phyloP scores from a whole-genome alignment of 2,113 vertebrate species.

The Zosterops hypoxanthus region DNA sequence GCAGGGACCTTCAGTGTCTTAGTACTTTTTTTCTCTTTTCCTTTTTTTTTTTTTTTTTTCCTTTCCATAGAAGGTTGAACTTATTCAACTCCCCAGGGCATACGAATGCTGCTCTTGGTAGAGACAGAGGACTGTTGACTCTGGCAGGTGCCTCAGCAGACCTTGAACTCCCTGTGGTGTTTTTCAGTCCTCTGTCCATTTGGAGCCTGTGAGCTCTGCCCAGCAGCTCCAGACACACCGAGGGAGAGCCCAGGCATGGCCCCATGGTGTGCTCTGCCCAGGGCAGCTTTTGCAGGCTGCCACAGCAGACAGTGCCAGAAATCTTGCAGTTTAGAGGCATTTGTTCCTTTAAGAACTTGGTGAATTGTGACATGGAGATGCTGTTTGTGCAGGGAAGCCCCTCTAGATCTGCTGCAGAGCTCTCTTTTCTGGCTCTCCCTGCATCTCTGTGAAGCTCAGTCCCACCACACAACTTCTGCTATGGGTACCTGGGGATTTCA shows the following conservation, averaged over 20 bases:
- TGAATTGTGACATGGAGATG: not conserved
- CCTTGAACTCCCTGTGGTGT: not conserved
- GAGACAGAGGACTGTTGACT: not conserved
- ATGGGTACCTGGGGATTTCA: not conserved
- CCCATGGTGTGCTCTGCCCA: not conserved
- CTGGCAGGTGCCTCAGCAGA: not conserved
- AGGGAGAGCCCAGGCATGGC: not conserved
- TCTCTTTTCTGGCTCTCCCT: not conserved
- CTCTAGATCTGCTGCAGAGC: not conserved
- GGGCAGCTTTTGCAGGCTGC: not conserved
- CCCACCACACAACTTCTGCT: not conserved
- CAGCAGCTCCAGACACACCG: not conserved
- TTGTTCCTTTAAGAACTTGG: not conserved
- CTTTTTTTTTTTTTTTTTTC: not conserved
- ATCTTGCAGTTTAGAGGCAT: not conserved
- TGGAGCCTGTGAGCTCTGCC: not conserved
- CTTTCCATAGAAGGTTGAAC: not conserved
- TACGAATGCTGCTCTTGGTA: not conserved
- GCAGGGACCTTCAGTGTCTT: not conserved
- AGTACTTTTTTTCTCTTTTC: not conserved
- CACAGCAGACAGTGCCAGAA: not conserved
- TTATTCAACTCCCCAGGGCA: not conserved
- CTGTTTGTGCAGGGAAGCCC: not conserved
- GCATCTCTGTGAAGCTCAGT: not conserved
- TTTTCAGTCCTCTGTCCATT: not conserved